phyloP scores from a whole-genome alignment of 2,113 vertebrate species.

The Pseudolaguvia tuberculata region DNA sequence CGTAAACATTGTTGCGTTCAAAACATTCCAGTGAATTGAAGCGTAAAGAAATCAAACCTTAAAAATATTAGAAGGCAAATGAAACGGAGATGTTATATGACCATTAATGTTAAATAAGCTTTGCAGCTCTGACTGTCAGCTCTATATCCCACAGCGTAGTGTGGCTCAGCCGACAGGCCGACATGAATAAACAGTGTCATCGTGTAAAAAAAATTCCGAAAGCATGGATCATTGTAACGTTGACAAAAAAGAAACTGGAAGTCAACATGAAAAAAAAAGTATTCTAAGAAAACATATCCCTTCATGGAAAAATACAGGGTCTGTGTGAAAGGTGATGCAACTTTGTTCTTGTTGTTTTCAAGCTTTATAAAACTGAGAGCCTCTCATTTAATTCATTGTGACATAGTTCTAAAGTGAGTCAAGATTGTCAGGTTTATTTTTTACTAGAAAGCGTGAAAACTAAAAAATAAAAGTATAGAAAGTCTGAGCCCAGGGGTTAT shows the following conservation, averaged over 20 bases:
- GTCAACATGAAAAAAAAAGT: not conserved
- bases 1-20: not conserved
- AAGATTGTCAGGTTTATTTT: not conserved
- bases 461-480: not conserved
- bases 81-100: slow-evolving; percentile 25
- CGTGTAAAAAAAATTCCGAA: slow-evolving; percentile 21
- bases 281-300: slow-evolving; percentile 4
- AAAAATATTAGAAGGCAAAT: slow-evolving; percentile 15
- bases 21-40: slow-evolving; percentile 38
- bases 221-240: not conserved
- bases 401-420: not conserved
- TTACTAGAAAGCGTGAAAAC: not conserved
- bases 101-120: slow-evolving; percentile 46
- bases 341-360: slow-evolving; percentile 13
- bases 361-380: slow-evolving; percentile 1
- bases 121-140: slow-evolving; percentile 39
- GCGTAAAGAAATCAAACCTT: slow-evolving; percentile 34
- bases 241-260: slow-evolving; percentile 6
- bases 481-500: not conserved
- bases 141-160: slow-evolving; percentile 25
- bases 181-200: slow-evolving; percentile 14
- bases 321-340: not conserved
- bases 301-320: not conserved
- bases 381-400: slow-evolving; percentile 3
- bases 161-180: not conserved